These are phyloP conservation scores for Triplophysa dalaica DNA, from an alignment of 2,113 vertebrate species.

Conservation along the genomic window DNA sequence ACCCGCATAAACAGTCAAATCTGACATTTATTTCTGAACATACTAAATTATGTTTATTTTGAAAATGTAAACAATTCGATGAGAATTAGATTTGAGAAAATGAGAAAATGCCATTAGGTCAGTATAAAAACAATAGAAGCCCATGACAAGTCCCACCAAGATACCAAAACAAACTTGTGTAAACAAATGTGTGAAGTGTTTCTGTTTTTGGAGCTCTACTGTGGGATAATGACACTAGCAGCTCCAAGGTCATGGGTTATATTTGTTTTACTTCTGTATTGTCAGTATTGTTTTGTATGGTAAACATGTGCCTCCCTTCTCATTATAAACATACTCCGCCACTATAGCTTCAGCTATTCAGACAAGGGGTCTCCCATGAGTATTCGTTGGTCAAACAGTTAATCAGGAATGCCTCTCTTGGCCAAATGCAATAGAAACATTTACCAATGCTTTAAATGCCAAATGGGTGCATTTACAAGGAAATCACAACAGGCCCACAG, in stretches of 20 bases:
- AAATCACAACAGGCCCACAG: constrained; percentile 47
- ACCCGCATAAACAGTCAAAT: no score
- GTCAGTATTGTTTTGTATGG: neutral
- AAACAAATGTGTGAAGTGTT: neutral
- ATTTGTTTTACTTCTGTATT: no score
- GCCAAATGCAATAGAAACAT: constrained; percentile 38
- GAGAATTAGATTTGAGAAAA: no score
- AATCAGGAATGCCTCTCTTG: constrained; percentile 16
- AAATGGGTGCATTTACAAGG: constrained; percentile 43
- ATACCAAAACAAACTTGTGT: no score
- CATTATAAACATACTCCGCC: constrained; percentile 38
- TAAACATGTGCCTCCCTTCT: neutral
- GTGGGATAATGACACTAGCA: neutral
- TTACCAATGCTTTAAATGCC: constrained; percentile 42
- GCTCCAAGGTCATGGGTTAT: neutral
- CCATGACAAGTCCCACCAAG: no score
- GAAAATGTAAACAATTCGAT: no score
- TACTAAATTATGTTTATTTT: no score
- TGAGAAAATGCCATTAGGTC: no score
- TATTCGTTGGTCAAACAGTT: constrained; percentile 46
- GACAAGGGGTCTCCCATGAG: constrained; percentile 23
- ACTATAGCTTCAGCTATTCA: constrained; percentile 45
- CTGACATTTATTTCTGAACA: no score
- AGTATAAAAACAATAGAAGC: no score
- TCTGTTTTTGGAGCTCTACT: neutral